Conservation (phyloP, 2,888 invertebrate species). For the Nemapogon koenigi region DNA sequence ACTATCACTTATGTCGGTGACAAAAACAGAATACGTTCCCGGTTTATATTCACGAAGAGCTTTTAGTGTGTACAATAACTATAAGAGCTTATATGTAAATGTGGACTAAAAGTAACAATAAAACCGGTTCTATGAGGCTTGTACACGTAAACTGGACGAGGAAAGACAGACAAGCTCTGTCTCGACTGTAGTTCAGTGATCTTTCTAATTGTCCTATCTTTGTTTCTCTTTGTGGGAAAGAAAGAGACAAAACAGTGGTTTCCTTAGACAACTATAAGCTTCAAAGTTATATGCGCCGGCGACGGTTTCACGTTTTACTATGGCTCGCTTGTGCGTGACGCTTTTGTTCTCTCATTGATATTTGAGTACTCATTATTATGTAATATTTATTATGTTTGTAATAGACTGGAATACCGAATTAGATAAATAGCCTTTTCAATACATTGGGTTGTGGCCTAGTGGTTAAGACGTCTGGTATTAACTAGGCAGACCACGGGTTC, state of each 20-base stretch:
- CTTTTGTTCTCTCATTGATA: conserved; percentile 45
- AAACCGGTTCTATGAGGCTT: conserved; percentile 39
- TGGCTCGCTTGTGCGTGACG: conserved; percentile 23
- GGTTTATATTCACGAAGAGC: background rate
- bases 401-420: conserved; percentile 1
- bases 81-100: conserved; percentile 20
- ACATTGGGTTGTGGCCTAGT: too few species aligned
- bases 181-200: conserved; percentile 56
- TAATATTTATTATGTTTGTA: conserved; percentile 1
- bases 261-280: too few species aligned
- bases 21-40: background rate
- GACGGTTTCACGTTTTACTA: conserved; percentile 25
- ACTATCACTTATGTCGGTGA: background rate
- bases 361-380: conserved; percentile 17
- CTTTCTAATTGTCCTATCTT: conserved; percentile 28
- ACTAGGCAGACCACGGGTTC: too few species aligned
- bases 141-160: conserved; percentile 27
- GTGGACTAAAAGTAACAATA: conserved; percentile 34
- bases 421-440: too few species aligned
- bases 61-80: conserved; percentile 19
- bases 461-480: too few species aligned
- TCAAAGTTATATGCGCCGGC: conserved; percentile 41
- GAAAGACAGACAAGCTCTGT: conserved; percentile 36
- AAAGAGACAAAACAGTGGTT: too few species aligned
- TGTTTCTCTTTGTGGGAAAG: conserved; percentile 23